Evolutionary conservation across 2,888 invertebrate genomes (phyloP).

Genomic region (Atrina japonica): DNA sequence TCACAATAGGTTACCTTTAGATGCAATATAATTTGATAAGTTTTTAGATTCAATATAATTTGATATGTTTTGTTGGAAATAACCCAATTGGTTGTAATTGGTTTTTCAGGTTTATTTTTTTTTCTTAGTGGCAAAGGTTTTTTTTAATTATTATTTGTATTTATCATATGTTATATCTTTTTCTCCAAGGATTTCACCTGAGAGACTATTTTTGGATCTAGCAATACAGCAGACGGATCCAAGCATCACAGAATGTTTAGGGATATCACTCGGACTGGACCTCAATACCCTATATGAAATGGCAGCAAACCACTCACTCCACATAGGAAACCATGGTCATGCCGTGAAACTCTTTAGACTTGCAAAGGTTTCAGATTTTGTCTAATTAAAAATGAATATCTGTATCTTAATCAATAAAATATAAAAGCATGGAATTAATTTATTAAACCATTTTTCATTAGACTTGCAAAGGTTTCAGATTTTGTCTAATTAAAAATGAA

Average conservation of each 20-base stretch:
- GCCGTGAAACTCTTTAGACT: slow-evolving; percentile 91
- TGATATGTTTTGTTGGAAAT: no score
- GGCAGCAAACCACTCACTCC: slow-evolving; percentile 90
- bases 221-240: slow-evolving; percentile 83
- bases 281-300: slow-evolving; percentile 87
- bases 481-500: no score
- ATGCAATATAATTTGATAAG: no score
- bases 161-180: background rate
- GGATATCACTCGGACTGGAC: slow-evolving; percentile 84
- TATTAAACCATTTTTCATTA: slow-evolving; percentile 85
- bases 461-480: slow-evolving; percentile 86
- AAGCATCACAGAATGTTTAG: slow-evolving; percentile 84
- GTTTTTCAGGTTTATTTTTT: no score
- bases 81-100: no score
- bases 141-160: background rate
- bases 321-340: slow-evolving; percentile 87
- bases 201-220: slow-evolving; percentile 83
- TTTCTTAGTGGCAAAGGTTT: no score
- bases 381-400: no score
- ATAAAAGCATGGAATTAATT: background rate
- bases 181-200: slow-evolving; percentile 71
- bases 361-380: slow-evolving; percentile 84
- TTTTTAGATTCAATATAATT: no score
- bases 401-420: no score
- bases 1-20: no score